A percentile compares a stretch with the other conserved stretches of the same genome.
Conservation (phyloP, 2,797 vertebrate genomes). For the Peromyscus attwateri region DNA sequence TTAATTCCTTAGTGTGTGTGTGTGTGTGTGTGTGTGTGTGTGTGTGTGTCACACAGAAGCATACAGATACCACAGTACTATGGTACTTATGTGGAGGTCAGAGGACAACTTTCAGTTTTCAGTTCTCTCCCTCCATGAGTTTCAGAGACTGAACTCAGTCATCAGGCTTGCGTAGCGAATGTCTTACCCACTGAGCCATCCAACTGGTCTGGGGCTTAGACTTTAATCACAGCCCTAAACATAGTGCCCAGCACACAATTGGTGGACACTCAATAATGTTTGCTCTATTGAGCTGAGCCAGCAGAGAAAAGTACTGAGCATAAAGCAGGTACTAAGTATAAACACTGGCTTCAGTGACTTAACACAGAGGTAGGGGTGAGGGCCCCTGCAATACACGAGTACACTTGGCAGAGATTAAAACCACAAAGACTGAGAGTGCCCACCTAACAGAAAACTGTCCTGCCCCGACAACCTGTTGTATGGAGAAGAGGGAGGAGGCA, state of each 20-base stretch:
- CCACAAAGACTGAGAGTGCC: background rate
- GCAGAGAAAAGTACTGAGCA: background rate
- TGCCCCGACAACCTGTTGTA: background rate
- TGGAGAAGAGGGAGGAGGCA: background rate
- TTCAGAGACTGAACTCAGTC: background rate
- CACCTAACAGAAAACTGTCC: background rate
- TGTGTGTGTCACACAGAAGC: background rate
- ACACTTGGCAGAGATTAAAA: background rate
- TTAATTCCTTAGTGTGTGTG: background rate
- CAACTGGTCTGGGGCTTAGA: background rate
- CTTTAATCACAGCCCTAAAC: slow-evolving; percentile 15
- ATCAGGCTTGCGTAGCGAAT: background rate
- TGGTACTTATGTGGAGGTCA: background rate
- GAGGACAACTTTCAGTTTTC: background rate
- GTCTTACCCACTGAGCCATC: background rate
- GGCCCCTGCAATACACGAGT: background rate
- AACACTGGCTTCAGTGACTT: background rate
- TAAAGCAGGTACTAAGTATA: background rate
- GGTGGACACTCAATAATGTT: background rate
- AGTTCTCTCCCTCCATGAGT: background rate
- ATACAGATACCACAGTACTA: background rate
- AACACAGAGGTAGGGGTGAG: background rate
- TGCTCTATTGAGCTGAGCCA: background rate
- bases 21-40: too few relatives aligned
- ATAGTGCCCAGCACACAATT: background rate